Percentiles rank a stretch among this genome's conserved stretches.
Conservation (phyloP, 2,888 invertebrate species). For the Drosophila parthenogenetica region DNA sequence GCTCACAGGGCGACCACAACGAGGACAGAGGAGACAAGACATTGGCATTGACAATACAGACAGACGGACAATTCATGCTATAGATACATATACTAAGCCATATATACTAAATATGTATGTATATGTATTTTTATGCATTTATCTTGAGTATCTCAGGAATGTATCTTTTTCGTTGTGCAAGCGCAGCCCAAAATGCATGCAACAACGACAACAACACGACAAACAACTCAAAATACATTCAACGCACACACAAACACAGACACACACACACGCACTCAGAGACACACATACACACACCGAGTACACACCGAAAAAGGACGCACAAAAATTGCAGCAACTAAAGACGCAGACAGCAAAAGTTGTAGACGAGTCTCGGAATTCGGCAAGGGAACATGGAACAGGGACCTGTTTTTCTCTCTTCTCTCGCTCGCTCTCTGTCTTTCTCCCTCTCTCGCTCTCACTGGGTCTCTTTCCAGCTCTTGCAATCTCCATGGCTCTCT, state of each 20-base stretch:
- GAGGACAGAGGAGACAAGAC: slow-evolving; percentile 12
- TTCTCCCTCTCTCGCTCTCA: neutral
- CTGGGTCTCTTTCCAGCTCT: neutral
- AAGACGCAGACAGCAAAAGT: slow-evolving; percentile 40
- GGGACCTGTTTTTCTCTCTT: slow-evolving; percentile 47
- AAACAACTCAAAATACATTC: slow-evolving; percentile 62
- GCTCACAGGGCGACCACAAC: slow-evolving; percentile 43
- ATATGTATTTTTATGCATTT: slow-evolving; percentile 47
- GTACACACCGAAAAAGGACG: slow-evolving; percentile 65
- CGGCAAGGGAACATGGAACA: slow-evolving; percentile 41
- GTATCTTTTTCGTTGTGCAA: slow-evolving; percentile 69
- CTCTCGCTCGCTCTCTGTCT: slow-evolving; percentile 12
- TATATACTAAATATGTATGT: slow-evolving; percentile 7
- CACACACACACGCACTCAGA: slow-evolving; percentile 6
- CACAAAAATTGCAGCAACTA: slow-evolving; percentile 68
- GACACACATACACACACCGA: slow-evolving; percentile 8
- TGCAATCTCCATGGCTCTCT: slow-evolving; percentile 22
- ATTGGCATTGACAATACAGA: slow-evolving; percentile 62
- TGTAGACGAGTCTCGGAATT: slow-evolving; percentile 48
- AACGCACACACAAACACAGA: slow-evolving; percentile 38
- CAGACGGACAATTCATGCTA: slow-evolving; percentile 37
- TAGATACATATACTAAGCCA: slow-evolving; percentile 37
- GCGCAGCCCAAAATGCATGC: slow-evolving; percentile 59
- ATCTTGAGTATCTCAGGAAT: slow-evolving; percentile 76
- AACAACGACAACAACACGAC: slow-evolving; percentile 35